A percentile compares a stretch with the other conserved stretches of the same genome.
These are phyloP conservation scores for Calameuta pallipes DNA, from an alignment of 2,888 invertebrate species.

Conservation along the genomic window DNA sequence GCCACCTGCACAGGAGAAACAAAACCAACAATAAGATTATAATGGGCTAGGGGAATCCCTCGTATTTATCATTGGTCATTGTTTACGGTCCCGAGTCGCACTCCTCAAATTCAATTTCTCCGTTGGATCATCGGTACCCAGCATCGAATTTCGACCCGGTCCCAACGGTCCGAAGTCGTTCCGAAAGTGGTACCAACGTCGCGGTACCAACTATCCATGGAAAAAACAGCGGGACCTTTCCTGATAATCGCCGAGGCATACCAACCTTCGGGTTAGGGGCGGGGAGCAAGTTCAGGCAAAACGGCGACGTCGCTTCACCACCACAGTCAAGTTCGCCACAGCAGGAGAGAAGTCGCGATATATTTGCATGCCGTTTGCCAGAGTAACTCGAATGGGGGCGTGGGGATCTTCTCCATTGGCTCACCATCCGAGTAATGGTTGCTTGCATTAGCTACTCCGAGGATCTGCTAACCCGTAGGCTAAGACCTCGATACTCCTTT, in stretches of 20 bases:
- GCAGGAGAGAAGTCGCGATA: constrained; percentile 39
- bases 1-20: constrained; percentile 56
- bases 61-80: constrained; percentile 61
- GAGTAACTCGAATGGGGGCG: constrained; percentile 61
- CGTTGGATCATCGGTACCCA: neutral
- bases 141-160: neutral
- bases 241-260: neutral
- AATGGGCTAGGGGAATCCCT: constrained; percentile 56
- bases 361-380: constrained; percentile 62
- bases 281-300: constrained; percentile 13
- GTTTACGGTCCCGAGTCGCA: constrained; percentile 45
- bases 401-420: constrained; percentile 66
- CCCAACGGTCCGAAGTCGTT: neutral
- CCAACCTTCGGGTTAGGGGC: neutral
- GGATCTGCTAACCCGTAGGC: constrained; percentile 41
- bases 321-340: constrained; percentile 26
- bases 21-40: constrained; percentile 61
- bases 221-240: neutral
- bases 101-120: neutral
- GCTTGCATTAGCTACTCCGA: constrained; percentile 61
- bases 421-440: constrained; percentile 65
- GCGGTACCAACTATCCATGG: neutral
- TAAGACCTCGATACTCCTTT: constrained; percentile 36
- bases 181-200: neutral
- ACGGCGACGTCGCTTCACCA: constrained; percentile 22